Evolutionary conservation across 92 coral and sea anemone species (phyloP), one percentile per base, ranked within the genome.

Genomic region (Umimayanthus chanpuru): DNA sequence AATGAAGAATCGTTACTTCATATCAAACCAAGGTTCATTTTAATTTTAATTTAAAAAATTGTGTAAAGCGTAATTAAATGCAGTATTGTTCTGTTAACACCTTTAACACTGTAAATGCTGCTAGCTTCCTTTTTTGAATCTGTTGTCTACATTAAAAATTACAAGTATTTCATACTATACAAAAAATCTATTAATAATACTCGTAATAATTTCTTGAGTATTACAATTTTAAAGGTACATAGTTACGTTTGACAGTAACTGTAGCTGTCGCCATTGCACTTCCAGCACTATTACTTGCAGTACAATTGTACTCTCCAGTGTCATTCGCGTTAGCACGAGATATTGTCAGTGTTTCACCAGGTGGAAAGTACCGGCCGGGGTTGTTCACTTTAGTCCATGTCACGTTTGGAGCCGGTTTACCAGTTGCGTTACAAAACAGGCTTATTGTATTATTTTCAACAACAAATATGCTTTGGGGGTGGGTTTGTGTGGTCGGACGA

Each of bases 381-480:
- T 75, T 75, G 9, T 75, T 40, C 26, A 75, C 53, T 11, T 75
- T 53, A 32, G 49, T 38, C 79, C 79, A 75, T 32, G 47, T 38
- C 7, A 30, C 16, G 9, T 2, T 38, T 16, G 79, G 49, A 21
- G 7, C 49, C 2, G 58, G 80, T 40, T 39, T 20, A 76, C 30
- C 80, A 76, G 80, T 76, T 7, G 80, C 55, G 28, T 76, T 76
- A 16, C 80, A 76, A n/a, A 39, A 76, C 55, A 76, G 50, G 58
- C 28, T 76, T 12, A 76, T 6, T 10, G 80, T 41, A 8, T 16
- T 36, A 18, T 76, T 76, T 44, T 76, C 53, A 40, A 39, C 25
- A 28, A 76, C 28, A 43, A n/a, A 12, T 5, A 11, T n/a, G 25
- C 28, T 43, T 4, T 38, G 6, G 20, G 80, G 29, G 80, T 18